Base-by-base conservation (phyloP, 2,113 vertebrate genomes). In the Todiramphus saurophagus region DNA sequence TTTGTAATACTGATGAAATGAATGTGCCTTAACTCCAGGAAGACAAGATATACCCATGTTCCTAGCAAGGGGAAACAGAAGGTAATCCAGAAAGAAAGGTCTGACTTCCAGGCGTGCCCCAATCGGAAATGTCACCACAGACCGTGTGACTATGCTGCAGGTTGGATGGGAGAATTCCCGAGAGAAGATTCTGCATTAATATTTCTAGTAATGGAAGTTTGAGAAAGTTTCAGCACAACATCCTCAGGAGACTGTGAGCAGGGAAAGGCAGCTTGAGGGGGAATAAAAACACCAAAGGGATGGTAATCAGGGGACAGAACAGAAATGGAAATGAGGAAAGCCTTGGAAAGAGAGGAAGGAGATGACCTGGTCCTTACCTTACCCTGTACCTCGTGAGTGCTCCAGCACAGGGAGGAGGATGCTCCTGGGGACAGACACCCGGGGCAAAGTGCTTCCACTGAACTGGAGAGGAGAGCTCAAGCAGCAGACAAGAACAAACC, bases 291-390 rank as follows among this genome's bases (percentile, higher is more conserved):
- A 48, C 2, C 78, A 94, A 82, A 92, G 82, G 60, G 46, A 92
- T 93, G 82, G 46, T 92, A 94, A 92, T 93, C 63, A 93, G 41
- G 69, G 21, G 70, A 75, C n/a, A 50, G 24, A 74, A 78, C 51
- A 94, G 70, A 82, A 92, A 90, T 74, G 73, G 24, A 87, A 93
- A 93, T 68, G 82, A 94, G 66, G 31, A 82, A 78, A 87, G 43
- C 11, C 56, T n/a, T 72, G 78, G 62, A 59, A 91, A 84, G 67
- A 53, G 48, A 35, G 81, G 88, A 87, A 84, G 73, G 82, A 89
- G 58, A 59, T n/a, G 51, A 82, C 37, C 84, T 15, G 16, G 6
- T 28, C 63, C 25, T 78, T 60, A 27, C 7, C 28, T 13, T 33
- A 43, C 8, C 58, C 60, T 23, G 28, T 1, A 51, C 12, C 24